phyloP scores from a whole-genome alignment of 2,888 invertebrate genomes.

The Ectemnius cavifrons region DNA sequence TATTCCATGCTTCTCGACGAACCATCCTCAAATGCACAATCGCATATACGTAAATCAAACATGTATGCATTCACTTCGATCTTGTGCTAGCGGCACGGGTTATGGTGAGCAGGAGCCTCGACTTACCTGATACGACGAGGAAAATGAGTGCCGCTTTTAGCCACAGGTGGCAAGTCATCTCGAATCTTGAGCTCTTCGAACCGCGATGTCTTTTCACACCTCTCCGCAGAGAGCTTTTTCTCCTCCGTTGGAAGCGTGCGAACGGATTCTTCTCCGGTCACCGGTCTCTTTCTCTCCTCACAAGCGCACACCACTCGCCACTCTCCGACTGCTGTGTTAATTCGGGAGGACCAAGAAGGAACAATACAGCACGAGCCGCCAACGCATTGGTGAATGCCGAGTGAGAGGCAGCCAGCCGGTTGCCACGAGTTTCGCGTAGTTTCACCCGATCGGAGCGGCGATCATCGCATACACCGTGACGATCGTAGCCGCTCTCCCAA shows the following conservation, averaged over 20 bases:
- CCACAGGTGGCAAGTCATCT: constrained; percentile 69
- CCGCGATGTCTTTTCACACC: not conserved
- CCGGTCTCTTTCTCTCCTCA: constrained; percentile 10
- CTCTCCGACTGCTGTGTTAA: not conserved
- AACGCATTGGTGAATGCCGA: constrained; percentile 5
- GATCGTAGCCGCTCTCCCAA: constrained; percentile 2
- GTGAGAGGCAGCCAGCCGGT: not conserved
- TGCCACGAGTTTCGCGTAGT: not conserved
- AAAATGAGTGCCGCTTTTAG: constrained; percentile 62
- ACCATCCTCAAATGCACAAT: not conserved
- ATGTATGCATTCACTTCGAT: not conserved
- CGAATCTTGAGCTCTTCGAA: constrained; percentile 17
- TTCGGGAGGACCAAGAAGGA: not conserved
- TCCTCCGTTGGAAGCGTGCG: not conserved
- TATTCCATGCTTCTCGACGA: not conserved
- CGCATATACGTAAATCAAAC: not conserved
- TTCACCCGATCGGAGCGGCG: not conserved
- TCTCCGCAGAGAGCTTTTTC: constrained; percentile 10
- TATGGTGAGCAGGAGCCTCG: not conserved
- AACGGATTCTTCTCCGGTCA: constrained; percentile 6
- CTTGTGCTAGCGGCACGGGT: not conserved
- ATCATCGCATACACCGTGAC: not conserved
- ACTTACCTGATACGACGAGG: constrained; percentile 67
- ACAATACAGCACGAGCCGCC: not conserved
- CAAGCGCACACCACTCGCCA: constrained; percentile 31